Base-by-base conservation (phyloP, 2,888 invertebrate genomes). In the Polydrusus pterygomalis region DNA sequence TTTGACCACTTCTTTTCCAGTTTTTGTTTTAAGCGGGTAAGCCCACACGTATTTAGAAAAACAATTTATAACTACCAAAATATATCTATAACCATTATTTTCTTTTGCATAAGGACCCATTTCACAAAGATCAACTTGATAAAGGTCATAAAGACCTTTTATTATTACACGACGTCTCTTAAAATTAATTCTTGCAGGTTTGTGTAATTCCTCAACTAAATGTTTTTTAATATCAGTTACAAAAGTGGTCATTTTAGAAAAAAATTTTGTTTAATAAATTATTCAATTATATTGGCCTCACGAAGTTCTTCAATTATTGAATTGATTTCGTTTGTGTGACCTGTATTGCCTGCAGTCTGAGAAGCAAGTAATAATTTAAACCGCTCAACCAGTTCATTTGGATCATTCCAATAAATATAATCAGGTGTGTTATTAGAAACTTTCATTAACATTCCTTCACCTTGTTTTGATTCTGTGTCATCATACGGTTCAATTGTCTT, bases 41-140 rank as follows among this genome's bases (percentile, higher is more conserved):
- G 81, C 82, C 84, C 84, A 87, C 1, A 84, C 83, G 80, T 80
- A 86, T 81, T 87, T 87, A 1, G 84, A 85, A 79, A 85, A 86
- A 17, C 80, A 80, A 78, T 86, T 83, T 45, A 85, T 86, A 17
- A 85, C 80, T 10, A 83, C 82, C 54, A 86, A 74, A 47, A 86
- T 72, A 74, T 82, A 85, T 74, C 81, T 82, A 72, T 78, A 83
- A 8, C 81, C 82, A 51, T 82, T 83, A 75, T 85, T 86, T 43
- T 77, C 64, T 40, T 75, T 76, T 20, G 84, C 63, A 83, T 82
- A 84, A 3, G 78, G 71, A 34, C 72, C 74, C 83, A 86, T 84
- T 72, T 84, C 84, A 25, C 84, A 86, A 11, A 87, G 81, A 83
- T 88, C 87, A 30, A 84, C 84, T 82, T 87, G 87, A 85, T 84